Evolutionary conservation across 2,888 invertebrate species (phyloP).

Genomic region (Alloscopus bannaensis): DNA sequence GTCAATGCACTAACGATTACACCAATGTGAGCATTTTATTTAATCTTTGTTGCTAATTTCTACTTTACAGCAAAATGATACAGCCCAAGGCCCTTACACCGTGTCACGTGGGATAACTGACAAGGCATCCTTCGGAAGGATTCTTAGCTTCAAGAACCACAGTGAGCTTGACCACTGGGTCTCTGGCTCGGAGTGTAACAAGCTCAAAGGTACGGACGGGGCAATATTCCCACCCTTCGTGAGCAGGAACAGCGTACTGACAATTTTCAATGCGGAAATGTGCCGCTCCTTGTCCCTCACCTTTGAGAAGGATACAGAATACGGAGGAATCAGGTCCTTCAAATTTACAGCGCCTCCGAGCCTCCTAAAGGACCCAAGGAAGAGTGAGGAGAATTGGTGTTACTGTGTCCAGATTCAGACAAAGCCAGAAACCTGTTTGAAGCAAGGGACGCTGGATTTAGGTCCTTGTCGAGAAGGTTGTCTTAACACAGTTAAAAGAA

Average conservation of each 20-base stretch:
- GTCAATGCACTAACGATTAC: neutral
- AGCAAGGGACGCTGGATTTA: slow-evolving; percentile 45
- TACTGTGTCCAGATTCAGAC: slow-evolving; percentile 5
- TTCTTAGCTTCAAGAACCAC: slow-evolving; percentile 14
- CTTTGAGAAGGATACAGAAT: slow-evolving; percentile 1
- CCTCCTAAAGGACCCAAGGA: slow-evolving; percentile 20
- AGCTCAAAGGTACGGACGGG: slow-evolving; percentile 35
- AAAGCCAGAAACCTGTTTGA: slow-evolving; percentile 22
- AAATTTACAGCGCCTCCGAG: slow-evolving; percentile 10
- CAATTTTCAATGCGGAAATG: slow-evolving; percentile 28
- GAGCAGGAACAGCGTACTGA: neutral
- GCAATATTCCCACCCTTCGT: slow-evolving; percentile 39
- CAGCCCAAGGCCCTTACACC: slow-evolving; percentile 23
- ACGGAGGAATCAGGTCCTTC: slow-evolving; percentile 23
- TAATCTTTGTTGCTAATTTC: neutral
- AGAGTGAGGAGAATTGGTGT: slow-evolving; percentile 21
- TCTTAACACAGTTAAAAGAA: too few species aligned
- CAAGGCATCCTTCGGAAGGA: slow-evolving; percentile 11
- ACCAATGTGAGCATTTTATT: neutral
- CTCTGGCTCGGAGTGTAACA: neutral
- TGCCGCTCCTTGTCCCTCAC: slow-evolving; percentile 23
- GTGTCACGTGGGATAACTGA: slow-evolving; percentile 9
- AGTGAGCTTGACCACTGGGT: slow-evolving; percentile 23
- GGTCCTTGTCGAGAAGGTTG: slow-evolving; percentile 53
- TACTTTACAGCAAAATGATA: slow-evolving; percentile 40